Evolutionary conservation across 2,113 vertebrate species (phyloP).

Genomic region (Pachyramphus minor): DNA sequence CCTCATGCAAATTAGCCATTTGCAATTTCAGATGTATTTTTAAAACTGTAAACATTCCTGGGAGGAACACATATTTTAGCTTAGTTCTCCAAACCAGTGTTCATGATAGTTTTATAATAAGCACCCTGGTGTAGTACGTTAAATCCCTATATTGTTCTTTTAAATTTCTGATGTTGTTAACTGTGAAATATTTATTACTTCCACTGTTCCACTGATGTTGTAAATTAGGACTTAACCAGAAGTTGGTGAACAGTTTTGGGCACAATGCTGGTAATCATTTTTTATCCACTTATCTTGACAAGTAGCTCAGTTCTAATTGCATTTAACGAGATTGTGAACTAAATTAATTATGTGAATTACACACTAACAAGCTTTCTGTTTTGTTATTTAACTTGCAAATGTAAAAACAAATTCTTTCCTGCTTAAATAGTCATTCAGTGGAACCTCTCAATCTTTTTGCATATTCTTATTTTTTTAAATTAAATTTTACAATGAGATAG

Average conservation of each 20-base stretch:
- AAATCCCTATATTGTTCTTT: not conserved
- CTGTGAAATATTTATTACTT: not conserved
- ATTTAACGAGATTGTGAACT: not conserved
- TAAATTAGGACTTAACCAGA: not conserved
- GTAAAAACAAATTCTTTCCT: not conserved
- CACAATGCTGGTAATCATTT: not conserved
- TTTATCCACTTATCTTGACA: conserved; percentile 7
- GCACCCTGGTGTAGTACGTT: not conserved
- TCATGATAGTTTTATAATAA: not conserved
- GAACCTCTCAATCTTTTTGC: not conserved
- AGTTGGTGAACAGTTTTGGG: not conserved
- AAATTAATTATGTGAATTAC: not conserved
- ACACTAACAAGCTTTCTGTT: not conserved
- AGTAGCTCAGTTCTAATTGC: not conserved
- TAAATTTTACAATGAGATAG: not conserved
- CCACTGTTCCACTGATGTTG: not conserved
- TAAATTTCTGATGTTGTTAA: conserved; percentile 4
- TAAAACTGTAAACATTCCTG: not conserved
- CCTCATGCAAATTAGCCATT: not conserved
- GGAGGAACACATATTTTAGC: not conserved
- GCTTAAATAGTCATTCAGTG: not conserved
- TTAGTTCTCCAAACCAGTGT: not conserved
- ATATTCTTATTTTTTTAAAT: not conserved
- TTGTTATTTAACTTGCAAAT: not conserved
- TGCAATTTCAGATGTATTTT: not conserved